Percentiles rank a stretch among this genome's conserved stretches.
These are phyloP conservation scores for Mirza zaza DNA, from an alignment of 2,113 vertebrate genomes.

Conservation along the genomic window DNA sequence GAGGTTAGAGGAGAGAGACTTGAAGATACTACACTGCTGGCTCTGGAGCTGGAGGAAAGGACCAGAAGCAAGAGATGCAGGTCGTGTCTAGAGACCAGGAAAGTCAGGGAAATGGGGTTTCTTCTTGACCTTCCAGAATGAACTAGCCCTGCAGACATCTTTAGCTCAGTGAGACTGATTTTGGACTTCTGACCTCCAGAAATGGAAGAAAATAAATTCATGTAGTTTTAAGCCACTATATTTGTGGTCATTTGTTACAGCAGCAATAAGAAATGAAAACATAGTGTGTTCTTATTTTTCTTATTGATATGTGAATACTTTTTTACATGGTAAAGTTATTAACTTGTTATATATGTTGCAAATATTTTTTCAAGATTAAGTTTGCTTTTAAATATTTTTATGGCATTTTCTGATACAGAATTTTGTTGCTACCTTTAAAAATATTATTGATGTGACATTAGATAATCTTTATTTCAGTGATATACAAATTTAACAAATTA, in stretches of 20 bases:
- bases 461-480: slow-evolving; percentile 55
- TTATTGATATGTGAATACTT: not conserved
- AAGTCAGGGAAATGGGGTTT: not conserved
- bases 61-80: not conserved
- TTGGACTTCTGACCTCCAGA: not conserved
- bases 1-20: not conserved
- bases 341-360: not conserved
- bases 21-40: not conserved
- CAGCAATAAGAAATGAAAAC: not conserved
- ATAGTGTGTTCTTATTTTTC: not conserved
- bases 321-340: not conserved
- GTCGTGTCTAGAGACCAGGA: not conserved
- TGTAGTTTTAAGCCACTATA: not conserved
- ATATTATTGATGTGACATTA: slow-evolving; percentile 39
- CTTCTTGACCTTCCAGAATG: not conserved
- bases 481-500: slow-evolving; percentile 54
- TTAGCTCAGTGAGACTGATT: not conserved
- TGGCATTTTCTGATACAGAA: not conserved
- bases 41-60: not conserved
- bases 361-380: not conserved
- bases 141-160: not conserved
- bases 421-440: slow-evolving; percentile 58
- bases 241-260: not conserved
- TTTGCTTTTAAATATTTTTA: slow-evolving; percentile 39
- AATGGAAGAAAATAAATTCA: not conserved